Conservation (phyloP, 2,113 vertebrate genomes). For the Psittacara wagleri region DNA sequence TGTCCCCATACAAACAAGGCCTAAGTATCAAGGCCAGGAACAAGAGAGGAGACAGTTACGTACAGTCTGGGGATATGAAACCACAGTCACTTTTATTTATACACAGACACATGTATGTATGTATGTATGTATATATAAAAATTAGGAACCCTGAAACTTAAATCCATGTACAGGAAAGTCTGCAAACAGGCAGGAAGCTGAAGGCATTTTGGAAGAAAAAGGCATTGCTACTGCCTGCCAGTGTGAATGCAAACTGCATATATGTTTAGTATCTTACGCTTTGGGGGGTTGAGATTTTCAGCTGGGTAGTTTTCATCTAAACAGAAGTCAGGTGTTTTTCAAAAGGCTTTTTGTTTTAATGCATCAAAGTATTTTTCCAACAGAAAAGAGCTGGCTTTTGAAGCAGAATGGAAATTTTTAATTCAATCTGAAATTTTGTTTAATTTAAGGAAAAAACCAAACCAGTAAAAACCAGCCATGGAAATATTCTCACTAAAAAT, state of each 20-base stretch:
- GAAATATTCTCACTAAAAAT: slow-evolving; percentile 20
- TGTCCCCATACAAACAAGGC: slow-evolving; percentile 44
- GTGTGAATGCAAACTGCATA: background rate
- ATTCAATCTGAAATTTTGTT: slow-evolving; percentile 42
- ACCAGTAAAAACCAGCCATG: background rate
- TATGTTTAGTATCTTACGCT: background rate
- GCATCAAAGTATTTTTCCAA: slow-evolving; percentile 29
- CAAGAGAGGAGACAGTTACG: slow-evolving; percentile 28
- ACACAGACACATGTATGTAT: background rate
- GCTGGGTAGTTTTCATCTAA: slow-evolving; percentile 16
- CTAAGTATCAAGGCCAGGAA: slow-evolving; percentile 2
- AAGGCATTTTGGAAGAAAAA: slow-evolving; percentile 32
- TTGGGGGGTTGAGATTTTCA: slow-evolving; percentile 14
- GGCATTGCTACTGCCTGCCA: background rate
- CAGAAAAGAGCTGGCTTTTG: background rate
- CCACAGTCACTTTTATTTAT: slow-evolving; percentile 1
- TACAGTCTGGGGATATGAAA: slow-evolving; percentile 15
- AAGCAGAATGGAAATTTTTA: slow-evolving; percentile 53
- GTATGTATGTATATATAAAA: background rate
- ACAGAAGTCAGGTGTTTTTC: slow-evolving; percentile 42
- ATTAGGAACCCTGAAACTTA: slow-evolving; percentile 18
- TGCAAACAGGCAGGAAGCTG: slow-evolving; percentile 2
- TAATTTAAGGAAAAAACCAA: background rate
- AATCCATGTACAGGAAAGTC: background rate
- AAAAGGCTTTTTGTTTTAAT: background rate